Base-by-base conservation (phyloP, 2,797 vertebrate genomes). In the Pipistrellus pygmaeus region DNA sequence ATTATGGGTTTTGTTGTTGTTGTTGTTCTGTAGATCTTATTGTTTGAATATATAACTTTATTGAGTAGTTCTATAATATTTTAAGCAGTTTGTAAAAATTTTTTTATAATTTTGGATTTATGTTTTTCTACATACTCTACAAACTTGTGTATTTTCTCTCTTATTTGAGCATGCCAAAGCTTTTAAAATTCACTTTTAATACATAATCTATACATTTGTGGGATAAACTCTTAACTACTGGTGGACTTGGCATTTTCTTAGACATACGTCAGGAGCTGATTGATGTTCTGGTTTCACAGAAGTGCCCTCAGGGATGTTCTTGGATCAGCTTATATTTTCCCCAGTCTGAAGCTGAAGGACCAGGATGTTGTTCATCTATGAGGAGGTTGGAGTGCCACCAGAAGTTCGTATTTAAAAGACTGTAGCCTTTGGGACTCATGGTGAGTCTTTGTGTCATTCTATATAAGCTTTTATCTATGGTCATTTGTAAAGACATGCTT, bases 241-340 rank as follows among this genome's bases (percentile, higher is more conserved):
- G 23, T 81, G 38, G 64, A 41, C 17, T 87, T 92, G 84, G 69
- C 62, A 53, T 76, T 84, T 13, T 94, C 6, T 5, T 78, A 18
- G 48, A 46, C 41, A 77, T 11, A 38, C 53, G 73, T 85, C 48
- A 92, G 55, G 75, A 85, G 21, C n/a, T 85, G 93, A 82, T 91
- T 78, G 21, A n/a, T 91, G 12, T 48, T 87, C 20, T 91, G 14
- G 13, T 77, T 94, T 87, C 18, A 82, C 68, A 90, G 77, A 88
- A 8, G n/a, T 82, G n/a, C 94, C 81, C 77, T 96, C 87, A 90
- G 77, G 84, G 93, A 94, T 93, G 69, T 93, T 95, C 72, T 85
- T 95, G 82, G 89, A 75, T 72, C 38, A 66, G 68, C 20, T 2
- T 17, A 8, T 60, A 46, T 27, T 91, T 87, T 69, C 53, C 27